Evolutionary conservation across 1,140 invertebrate genomes (phyloP), one percentile per base, ranked within the genome.

Genomic region (Bombus huntii): DNA sequence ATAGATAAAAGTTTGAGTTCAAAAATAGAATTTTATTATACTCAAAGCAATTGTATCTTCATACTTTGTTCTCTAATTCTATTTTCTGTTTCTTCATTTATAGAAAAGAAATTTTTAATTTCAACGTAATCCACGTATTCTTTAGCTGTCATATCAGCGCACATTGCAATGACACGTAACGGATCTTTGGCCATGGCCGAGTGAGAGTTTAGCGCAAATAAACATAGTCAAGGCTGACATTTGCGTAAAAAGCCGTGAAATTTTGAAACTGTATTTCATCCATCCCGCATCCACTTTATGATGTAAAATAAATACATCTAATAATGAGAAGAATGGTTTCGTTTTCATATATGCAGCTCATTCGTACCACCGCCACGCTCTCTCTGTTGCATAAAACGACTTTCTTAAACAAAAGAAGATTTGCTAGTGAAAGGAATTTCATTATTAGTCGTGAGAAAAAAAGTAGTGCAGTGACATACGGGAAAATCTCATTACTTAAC

Each of bases 221-320:
- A 92, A 92, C 88, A 89, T 83, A 90, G 86, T 78, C 91, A 92
- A 92, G 91, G 91, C 59, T 88, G 76, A 73, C 68, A 80, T 84
- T 77, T 79, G 44, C 57, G 85, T 47, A 59, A 89, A 90, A 76
- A 59, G 47, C 8, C 37, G n/a, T 12, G 22, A 28, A 4, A 76
- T 83, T 44, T n/a, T 65, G 18, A 39, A 68, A 75, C 9, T 34
- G 28, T 0, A 25, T 18, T 34, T 22, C 3, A 9, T n/a, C 12
- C 28, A 2, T 5, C 8, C 5, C 5, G 4, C 44, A 25, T 28
- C 13, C 8, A 47, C 12, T 28, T 57, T 59, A 15, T 31, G 4
- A 6, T 47, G 47, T 53, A 12, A 47, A 53, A 31, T 3, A 8
- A 13, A 18, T 57, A 71, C 1, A n/a, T 70, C 28, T 28, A 57